Base-by-base conservation (phyloP, 2,113 vertebrate species). In the Cairina moschata region DNA sequence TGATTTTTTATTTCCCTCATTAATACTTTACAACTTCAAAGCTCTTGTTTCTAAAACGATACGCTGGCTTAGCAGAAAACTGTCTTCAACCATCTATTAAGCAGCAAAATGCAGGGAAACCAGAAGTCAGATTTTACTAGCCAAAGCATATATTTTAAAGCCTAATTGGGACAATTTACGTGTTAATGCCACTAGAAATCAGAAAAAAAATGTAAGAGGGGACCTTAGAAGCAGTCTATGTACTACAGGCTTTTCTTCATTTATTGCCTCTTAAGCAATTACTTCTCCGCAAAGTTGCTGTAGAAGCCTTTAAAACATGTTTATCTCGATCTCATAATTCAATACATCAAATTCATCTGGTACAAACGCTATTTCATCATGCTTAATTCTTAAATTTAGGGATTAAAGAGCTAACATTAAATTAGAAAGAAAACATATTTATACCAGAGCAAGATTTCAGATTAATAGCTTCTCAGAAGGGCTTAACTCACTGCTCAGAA, bases 121-220 rank as follows among this genome's bases (percentile, higher is more conserved):
- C 62, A 91, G 73, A 82, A 0, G n/a, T 60, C 83, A n/a, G 31
- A 73, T 83, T 91, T 94, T 83, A 95, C n/a, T 23, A 93, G 59
- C n/a, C 52, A 76, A 84, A 63, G 28, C 71, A 89, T 77, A 89
- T 59, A 89, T 89, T 91, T 90, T 86, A 93, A 93, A 92, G n/a
- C 80, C 58, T 95, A 94, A 92, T 36, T 85, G 36, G 54, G 74
- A 69, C 65, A 86, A 86, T 38, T 79, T 82, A 82, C 79, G 67
- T 58, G 69, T 81, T 93, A 88, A 89, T 82, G 59, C 48, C 78
- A 88, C 31, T 86, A 84, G 18, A 68, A 69, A 88, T 9, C 60
- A 38, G 20, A 74, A 93, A 93, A 93, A 68, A 68, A 78, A 48
- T 3, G 38, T 23, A 73, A 93, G 74, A 75, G 8, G 25, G 4